Conservation (phyloP, 2,797 vertebrate species). For the Helostoma temminkii region DNA sequence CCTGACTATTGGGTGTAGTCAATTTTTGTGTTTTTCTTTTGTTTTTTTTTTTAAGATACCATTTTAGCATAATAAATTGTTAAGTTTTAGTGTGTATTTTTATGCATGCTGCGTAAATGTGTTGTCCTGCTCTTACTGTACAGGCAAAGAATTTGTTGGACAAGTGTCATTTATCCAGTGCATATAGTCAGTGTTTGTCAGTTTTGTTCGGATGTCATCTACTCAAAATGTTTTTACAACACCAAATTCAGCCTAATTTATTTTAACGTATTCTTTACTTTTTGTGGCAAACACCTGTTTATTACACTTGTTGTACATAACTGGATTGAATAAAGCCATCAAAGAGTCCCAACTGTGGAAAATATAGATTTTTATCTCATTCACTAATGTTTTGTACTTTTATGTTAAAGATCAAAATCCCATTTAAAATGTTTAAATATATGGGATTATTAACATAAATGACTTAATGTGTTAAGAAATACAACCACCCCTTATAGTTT, state of each 20-base stretch:
- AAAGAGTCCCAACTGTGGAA: slow-evolving; percentile 22
- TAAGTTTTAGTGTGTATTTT: slow-evolving; percentile 34
- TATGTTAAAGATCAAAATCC: background rate
- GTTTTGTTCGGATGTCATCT: slow-evolving; percentile 34
- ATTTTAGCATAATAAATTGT: slow-evolving; percentile 21
- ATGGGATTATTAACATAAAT: background rate
- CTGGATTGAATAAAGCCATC: slow-evolving; percentile 72
- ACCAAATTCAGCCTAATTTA: slow-evolving; percentile 73
- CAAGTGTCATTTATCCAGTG: slow-evolving; percentile 22
- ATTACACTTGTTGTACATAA: slow-evolving; percentile 76
- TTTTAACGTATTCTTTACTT: slow-evolving; percentile 61
- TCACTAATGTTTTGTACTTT: slow-evolving; percentile 1
- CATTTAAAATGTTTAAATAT: slow-evolving; percentile 2
- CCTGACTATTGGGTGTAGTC: slow-evolving; percentile 12
- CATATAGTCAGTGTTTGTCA: slow-evolving; percentile 29
- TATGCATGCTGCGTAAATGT: slow-evolving; percentile 3
- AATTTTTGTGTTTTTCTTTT: slow-evolving; percentile 29
- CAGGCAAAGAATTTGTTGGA: slow-evolving; percentile 29
- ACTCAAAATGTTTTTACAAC: slow-evolving; percentile 49
- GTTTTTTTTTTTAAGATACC: slow-evolving; percentile 32
- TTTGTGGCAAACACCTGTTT: slow-evolving; percentile 58
- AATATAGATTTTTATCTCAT: background rate
- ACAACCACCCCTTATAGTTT: background rate
- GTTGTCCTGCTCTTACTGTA: slow-evolving; percentile 59
- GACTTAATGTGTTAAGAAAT: slow-evolving; percentile 4